A percentile compares a stretch with the other conserved stretches of the same genome.
Conservation (phyloP, 2,888 invertebrate species). For the Stenichneumon culpator region DNA sequence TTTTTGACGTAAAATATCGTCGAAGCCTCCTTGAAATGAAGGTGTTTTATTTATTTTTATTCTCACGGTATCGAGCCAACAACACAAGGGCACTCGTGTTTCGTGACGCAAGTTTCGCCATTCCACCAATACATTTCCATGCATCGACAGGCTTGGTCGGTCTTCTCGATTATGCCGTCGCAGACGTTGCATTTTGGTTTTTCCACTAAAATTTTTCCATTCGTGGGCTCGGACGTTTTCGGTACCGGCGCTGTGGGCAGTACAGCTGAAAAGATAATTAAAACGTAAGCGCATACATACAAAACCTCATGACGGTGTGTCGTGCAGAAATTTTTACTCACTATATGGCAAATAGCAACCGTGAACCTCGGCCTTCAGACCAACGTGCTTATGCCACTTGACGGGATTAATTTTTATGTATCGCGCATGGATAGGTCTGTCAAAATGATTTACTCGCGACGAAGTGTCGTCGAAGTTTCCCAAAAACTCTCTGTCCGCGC, state of each 20-base stretch:
- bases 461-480: slow-evolving; percentile 90
- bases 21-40: neutral
- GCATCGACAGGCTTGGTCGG: slow-evolving; percentile 86
- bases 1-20: neutral
- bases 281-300: neutral
- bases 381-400: slow-evolving; percentile 91
- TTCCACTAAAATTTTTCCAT: slow-evolving; percentile 4
- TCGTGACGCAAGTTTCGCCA: slow-evolving; percentile 90
- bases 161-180: slow-evolving; percentile 85
- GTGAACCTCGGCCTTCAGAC: slow-evolving; percentile 91
- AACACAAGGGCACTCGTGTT: slow-evolving; percentile 92
- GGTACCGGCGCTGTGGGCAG: neutral
- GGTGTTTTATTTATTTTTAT: neutral
- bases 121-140: slow-evolving; percentile 89
- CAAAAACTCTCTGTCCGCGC: slow-evolving; percentile 88
- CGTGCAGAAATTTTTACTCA: slow-evolving; percentile 37
- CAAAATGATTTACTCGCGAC: slow-evolving; percentile 89
- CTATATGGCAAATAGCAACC: slow-evolving; percentile 92
- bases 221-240: slow-evolving; percentile 4
- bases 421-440: slow-evolving; percentile 90
- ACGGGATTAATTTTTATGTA: slow-evolving; percentile 90
- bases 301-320: neutral
- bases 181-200: slow-evolving; percentile 86
- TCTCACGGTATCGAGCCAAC: slow-evolving; percentile 89
- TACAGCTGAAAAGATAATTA: slow-evolving; percentile 28